phyloP scores from a whole-genome alignment of 1,140 invertebrate genomes.

The Drosophila ficusphila region DNA sequence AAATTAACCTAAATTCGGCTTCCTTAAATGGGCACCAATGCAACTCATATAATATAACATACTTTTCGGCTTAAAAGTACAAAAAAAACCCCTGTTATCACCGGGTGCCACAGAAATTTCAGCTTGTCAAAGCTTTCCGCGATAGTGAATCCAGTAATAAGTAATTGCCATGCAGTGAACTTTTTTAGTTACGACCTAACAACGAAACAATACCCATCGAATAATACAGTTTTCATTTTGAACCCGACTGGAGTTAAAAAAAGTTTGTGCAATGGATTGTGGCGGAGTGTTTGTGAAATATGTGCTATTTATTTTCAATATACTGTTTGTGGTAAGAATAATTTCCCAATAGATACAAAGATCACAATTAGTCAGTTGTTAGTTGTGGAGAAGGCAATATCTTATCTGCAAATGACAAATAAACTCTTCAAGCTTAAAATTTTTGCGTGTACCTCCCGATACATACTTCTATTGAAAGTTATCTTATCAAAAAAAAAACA shows the following conservation, averaged over 20 bases:
- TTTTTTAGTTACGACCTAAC: background rate
- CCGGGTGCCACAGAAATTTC: background rate
- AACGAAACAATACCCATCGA: background rate
- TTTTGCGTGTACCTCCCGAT: constrained; percentile 9
- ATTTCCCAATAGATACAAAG: constrained; percentile 3
- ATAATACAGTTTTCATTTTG: background rate
- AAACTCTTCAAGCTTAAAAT: constrained; percentile 28
- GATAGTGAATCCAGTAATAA: background rate
- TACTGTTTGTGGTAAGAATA: constrained; percentile 91
- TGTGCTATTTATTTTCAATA: constrained; percentile 92
- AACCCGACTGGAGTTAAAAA: background rate
- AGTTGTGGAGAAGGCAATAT: too few relatives aligned
- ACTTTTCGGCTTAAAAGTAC: background rate
- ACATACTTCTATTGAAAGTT: constrained; percentile 18
- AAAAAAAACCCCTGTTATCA: too few relatives aligned
- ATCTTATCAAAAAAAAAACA: constrained; percentile 69
- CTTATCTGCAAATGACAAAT: constrained; percentile 53
- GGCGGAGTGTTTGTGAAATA: constrained; percentile 92
- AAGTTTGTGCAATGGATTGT: constrained; percentile 85
- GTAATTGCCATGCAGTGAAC: background rate
- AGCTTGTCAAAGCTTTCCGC: background rate
- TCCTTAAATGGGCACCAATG: too few relatives aligned
- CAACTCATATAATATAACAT: background rate
- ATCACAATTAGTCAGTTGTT: background rate
- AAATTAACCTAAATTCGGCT: too few relatives aligned